Base-by-base conservation (phyloP, 2,888 invertebrate genomes). In the Alloplasta piceator region DNA sequence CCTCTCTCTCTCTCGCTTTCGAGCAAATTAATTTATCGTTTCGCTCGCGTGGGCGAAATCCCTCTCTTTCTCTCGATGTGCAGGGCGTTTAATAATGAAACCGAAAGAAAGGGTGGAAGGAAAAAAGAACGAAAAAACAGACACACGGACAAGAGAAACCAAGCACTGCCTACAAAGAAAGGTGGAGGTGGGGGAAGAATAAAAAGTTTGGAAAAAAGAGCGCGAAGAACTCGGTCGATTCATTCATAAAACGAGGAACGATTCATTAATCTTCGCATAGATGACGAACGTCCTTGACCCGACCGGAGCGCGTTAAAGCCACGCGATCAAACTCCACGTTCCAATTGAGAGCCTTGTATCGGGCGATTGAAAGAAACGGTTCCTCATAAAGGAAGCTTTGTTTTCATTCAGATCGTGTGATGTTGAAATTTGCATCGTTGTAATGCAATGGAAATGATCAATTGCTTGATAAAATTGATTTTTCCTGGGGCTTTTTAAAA, bases 11-110 rank as follows among this genome's bases (percentile, higher is more conserved):
- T 66, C 48, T 43, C 50, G 55, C 63, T 67, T 50, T 46, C 26
- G 77, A 80, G 68, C 68, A 80, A 80, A 80, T 77, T 70, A 73
- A 80, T 80, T 80, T 70, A 77, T 77, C 72, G 80, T 70, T 26
- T 70, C 52, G n/a, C 38, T 73, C 64, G 80, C 68, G 64, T 70
- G 79, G 68, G 73, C 68, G 60, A 67, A 55, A 63, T 66, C 48
- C 63, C 10, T 46, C 12, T 63, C 50, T 14, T 6, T 46, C 12
- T 63, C 50, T 14, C 16, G 43, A 10, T 77, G 77, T 73, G 48
- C 73, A 9, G 58, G 67, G 56, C 66, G 68, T 75, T 60, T 66
- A 68, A 72, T 72, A 67, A 75, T 75, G 67, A 64, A 77, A 77
- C 14, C 4, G 60, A 73, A 67, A 61, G 55, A 41, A 66, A 60